Evolutionary conservation across 2,888 invertebrate genomes (phyloP).

Genomic region (Eilema depressum): DNA sequence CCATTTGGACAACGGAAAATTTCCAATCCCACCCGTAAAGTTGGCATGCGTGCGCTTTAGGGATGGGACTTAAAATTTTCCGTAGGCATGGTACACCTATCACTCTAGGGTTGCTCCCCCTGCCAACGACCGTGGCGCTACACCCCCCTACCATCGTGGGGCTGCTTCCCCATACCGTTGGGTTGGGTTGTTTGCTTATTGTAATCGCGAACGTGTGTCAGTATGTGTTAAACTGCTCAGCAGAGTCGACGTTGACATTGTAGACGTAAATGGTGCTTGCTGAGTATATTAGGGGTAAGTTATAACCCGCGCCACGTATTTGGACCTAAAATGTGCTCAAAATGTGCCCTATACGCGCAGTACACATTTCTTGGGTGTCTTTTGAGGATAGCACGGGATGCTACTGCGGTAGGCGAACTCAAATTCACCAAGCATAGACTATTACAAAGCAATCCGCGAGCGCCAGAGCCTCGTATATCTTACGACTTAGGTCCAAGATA

Average conservation of each 20-base stretch:
- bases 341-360: too few relatives aligned
- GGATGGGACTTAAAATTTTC: too few relatives aligned
- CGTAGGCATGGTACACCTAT: not conserved
- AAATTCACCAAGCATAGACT: too few relatives aligned
- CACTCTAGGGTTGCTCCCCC: not conserved
- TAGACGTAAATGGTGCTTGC: not conserved
- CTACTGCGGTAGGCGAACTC: too few relatives aligned
- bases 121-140: not conserved
- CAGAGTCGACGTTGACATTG: not conserved
- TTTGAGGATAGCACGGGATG: too few relatives aligned
- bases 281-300: not conserved
- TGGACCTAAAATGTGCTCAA: too few relatives aligned
- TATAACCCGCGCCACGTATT: too few relatives aligned
- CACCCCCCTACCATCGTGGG: too few relatives aligned
- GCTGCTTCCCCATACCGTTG: not conserved
- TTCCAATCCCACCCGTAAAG: not conserved
- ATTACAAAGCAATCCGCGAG: too few relatives aligned
- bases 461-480: too few relatives aligned
- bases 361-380: too few relatives aligned
- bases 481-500: too few relatives aligned
- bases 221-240: not conserved
- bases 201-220: not conserved
- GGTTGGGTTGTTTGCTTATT: not conserved
- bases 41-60: not conserved
- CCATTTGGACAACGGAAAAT: conserved; percentile 1